phyloP scores from a whole-genome alignment of 2,888 invertebrate species.

The Invenusta paracnida region DNA sequence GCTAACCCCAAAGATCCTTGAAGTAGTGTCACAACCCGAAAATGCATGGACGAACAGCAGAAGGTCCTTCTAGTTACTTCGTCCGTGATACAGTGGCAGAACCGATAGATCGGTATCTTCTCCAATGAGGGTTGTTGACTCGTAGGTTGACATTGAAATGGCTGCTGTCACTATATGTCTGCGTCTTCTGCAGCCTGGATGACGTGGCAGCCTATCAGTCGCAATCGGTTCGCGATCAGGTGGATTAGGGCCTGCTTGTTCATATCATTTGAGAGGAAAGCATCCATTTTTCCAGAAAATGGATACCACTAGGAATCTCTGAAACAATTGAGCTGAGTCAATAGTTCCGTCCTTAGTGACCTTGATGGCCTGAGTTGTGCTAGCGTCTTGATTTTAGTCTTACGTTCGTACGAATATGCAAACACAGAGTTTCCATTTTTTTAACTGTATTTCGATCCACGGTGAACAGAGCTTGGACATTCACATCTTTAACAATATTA shows the following conservation, averaged over 20 bases:
- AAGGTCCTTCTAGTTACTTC: neutral
- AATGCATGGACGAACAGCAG: slow-evolving; percentile 35
- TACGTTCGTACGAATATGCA: slow-evolving; percentile 41
- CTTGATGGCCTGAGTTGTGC: neutral
- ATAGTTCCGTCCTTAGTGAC: slow-evolving; percentile 39
- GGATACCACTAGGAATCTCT: slow-evolving; percentile 35
- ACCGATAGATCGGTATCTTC: slow-evolving; percentile 44
- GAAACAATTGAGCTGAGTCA: slow-evolving; percentile 33
- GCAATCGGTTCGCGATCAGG: slow-evolving; percentile 15
- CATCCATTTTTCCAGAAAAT: slow-evolving; percentile 39
- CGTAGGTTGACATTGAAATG: neutral
- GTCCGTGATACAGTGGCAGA: slow-evolving; percentile 19
- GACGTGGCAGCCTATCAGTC: neutral
- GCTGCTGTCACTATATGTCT: neutral
- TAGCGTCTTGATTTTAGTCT: slow-evolving; percentile 41
- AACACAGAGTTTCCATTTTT: slow-evolving; percentile 45
- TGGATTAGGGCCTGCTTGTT: slow-evolving; percentile 34
- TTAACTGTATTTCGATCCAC: slow-evolving; percentile 42
- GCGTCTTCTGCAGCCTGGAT: neutral
- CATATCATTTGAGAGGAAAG: slow-evolving; percentile 18
- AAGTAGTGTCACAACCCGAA: slow-evolving; percentile 43
- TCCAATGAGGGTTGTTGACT: slow-evolving; percentile 44
- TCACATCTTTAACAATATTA: slow-evolving; percentile 38
- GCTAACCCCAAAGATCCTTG: slow-evolving; percentile 41
- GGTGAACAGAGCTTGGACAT: slow-evolving; percentile 39